phyloP scores from a whole-genome alignment of 2,113 vertebrate species.

The Chrysemys picta region DNA sequence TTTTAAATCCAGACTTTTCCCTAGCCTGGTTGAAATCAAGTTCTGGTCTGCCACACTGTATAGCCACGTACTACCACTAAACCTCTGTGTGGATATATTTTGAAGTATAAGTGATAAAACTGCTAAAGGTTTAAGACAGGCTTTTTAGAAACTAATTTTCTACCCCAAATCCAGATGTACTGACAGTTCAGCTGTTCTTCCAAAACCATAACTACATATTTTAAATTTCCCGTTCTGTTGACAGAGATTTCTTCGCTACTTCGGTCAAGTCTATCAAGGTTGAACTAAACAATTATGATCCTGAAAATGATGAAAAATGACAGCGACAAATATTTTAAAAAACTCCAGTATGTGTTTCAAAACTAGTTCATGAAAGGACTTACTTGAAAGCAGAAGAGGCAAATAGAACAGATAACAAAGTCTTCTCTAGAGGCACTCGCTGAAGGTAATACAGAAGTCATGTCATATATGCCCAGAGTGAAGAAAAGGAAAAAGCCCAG shows the following conservation, averaged over 20 bases:
- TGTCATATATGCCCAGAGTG: conserved; percentile 89
- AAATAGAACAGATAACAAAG: conserved; percentile 94
- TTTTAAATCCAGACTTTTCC: neutral
- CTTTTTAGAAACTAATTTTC: neutral
- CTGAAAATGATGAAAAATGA: neutral
- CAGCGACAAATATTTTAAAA: neutral
- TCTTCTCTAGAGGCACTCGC: conserved; percentile 90
- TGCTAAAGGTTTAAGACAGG: neutral
- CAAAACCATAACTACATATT: neutral
- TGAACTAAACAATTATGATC: neutral
- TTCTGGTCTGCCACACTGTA: neutral
- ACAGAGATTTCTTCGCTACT: neutral
- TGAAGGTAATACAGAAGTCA: conserved; percentile 87
- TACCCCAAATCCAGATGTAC: neutral
- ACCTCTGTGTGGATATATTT: neutral
- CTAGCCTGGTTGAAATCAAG: neutral
- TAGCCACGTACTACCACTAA: neutral
- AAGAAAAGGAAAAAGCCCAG: conserved; percentile 95
- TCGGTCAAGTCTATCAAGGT: neutral
- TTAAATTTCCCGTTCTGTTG: neutral
- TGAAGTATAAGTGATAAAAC: neutral
- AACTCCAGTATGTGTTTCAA: neutral
- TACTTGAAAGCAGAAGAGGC: conserved; percentile 96
- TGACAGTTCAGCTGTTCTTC: neutral
- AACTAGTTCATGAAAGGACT: neutral